Evolutionary conservation across 1,140 invertebrate genomes (phyloP), one percentile per base, ranked within the genome.

Genomic region (Brachystomella parvula): DNA sequence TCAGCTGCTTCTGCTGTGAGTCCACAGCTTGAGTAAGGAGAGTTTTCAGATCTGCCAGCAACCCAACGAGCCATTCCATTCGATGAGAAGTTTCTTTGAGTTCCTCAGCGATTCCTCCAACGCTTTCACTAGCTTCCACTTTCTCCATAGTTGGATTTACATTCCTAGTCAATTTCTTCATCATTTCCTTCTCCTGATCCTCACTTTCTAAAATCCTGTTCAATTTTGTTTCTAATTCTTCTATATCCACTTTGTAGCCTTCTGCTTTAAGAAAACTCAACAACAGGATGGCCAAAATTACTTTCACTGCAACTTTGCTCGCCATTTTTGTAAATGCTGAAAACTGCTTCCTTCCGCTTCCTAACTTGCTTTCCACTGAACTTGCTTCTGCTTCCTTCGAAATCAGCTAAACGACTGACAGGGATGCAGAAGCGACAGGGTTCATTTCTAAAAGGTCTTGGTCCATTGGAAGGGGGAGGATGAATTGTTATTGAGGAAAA

Each of bases 61-160:
- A 62, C 31, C 67, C 65, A 29, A 70, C 65, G 61, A 70, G 63
- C 26, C 47, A 57, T 29, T 70, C 69, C 65, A 70, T 67, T 57
- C 69, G 9, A 39, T 60, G 53, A 3, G 69, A 70, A 61, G 68
- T 70, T 62, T 67, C 69, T 44, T 63, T 61, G 9, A 70, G 28
- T 26, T 62, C 39, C 17, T 47, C 35, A 3, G 19, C 9, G 35
- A 62, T 28, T 30, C 58, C n/a, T n/a, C n/a, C 30, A 26, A 60
- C 33, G 26, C 6, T 30, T 60, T 60, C 58, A 9, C 30, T 35
- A 30, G 9, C 61, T 39, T 24, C 9, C 28, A 60, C 28, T 60
- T 60, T 60, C 58, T 19, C 31, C 58, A 60, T 17, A 9, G 28
- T 61, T 12, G 59, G 21, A 33, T 15, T 61, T 12, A 15, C 26